Conservation (phyloP, 2,888 invertebrate species). For the Hyppa rectilinea region DNA sequence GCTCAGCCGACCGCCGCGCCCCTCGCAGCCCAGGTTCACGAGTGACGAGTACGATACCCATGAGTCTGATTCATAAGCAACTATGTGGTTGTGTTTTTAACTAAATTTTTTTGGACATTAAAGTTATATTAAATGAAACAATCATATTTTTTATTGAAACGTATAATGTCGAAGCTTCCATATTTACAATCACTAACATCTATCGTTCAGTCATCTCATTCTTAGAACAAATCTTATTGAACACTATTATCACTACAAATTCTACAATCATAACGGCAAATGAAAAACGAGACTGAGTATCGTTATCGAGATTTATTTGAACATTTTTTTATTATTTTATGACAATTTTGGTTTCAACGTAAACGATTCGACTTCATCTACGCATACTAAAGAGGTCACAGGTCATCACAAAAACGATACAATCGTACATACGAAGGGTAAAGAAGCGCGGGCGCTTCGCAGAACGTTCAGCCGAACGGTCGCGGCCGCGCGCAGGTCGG, state of each 20-base stretch:
- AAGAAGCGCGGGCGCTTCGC: constrained; percentile 74
- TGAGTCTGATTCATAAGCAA: constrained; percentile 79
- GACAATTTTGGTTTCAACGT: constrained; percentile 82
- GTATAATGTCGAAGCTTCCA: constrained; percentile 89
- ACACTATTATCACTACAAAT: constrained; percentile 90
- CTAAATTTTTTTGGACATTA: constrained; percentile 48
- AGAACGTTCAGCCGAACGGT: constrained; percentile 68
- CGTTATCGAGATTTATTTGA: constrained; percentile 85
- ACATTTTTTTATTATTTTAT: constrained; percentile 78
- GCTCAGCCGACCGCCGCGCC: constrained; percentile 73
- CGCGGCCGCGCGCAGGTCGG: constrained; percentile 69
- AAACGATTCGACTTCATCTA: constrained; percentile 82
- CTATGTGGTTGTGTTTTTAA: constrained; percentile 56
- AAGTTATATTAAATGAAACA: constrained; percentile 76
- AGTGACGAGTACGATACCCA: constrained; percentile 88
- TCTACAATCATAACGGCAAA: constrained; percentile 88
- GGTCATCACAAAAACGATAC: constrained; percentile 80
- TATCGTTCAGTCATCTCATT: constrained; percentile 89
- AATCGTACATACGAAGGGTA: constrained; percentile 74
- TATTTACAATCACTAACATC: constrained; percentile 90
- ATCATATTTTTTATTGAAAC: constrained; percentile 84
- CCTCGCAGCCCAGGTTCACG: constrained; percentile 74
- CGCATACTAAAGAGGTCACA: constrained; percentile 81
- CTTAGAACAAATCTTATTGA: constrained; percentile 87
- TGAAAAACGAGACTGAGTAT: constrained; percentile 88